Base-by-base conservation (phyloP, 1,140 invertebrate species). In the Drosophila rufa region DNA sequence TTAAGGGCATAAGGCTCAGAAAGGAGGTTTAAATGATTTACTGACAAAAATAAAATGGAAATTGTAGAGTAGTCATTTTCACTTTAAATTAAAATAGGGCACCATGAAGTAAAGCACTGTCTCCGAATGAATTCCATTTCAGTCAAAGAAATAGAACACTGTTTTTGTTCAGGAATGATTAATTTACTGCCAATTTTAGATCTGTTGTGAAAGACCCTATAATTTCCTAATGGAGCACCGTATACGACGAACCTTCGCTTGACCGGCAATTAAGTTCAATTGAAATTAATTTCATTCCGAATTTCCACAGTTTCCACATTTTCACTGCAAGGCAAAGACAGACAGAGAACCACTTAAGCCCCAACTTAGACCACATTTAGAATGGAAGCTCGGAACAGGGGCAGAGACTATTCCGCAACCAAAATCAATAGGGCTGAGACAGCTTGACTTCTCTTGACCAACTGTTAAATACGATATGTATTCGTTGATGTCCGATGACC, bases 231-330 rank as follows among this genome's bases (percentile, higher is more conserved):
- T 66, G 67, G 30, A 27, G 36, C 45, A 61, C 22, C 33, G 56
- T 46, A 12, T 9, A 25, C 55, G 6, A 50, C 6, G 45, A 67
- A 58, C 36, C 50, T 50, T 61, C 17, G 42, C 42, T 6, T 74
- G 64, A 48, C 61, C 45, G 51, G 70, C 77, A 89, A 89, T 89
- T 90, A 90, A 69, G 77, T 84, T 75, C 78, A 89, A 90, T 90
- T 81, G 58, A 90, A 68, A 67, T 73, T 79, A 80, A 89, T 90
- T 89, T 84, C 82, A 81, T 73, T 62, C 12, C n/a, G 17, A 48
- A 56, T 70, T 78, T 50, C 77, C 80, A 65, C 71, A 67, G 61
- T 71, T 62, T 50, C 46, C 33, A 61, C 55, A 64, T 11, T 81
- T 50, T 56, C 25, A 42, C 30, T 64, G 7, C 33, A 36, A 65